Base-by-base conservation (phyloP, 2,888 invertebrate genomes). In the Nomada fabriciana region DNA sequence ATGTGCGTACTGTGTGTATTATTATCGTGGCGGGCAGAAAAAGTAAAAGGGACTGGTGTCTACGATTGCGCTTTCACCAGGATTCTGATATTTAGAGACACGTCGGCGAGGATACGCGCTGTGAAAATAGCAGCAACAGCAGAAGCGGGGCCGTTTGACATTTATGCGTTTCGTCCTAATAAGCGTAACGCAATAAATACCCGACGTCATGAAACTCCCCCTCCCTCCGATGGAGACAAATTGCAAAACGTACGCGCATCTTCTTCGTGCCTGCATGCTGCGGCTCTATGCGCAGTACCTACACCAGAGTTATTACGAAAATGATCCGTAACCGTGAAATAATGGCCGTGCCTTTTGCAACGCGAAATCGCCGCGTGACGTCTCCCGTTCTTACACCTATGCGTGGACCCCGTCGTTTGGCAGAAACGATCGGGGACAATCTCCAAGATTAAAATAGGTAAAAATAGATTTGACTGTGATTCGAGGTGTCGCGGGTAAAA, bases 381-480 rank as follows among this genome's bases (percentile, higher is more conserved):
- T 65, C 71, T 61, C 29, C 20, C 60, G 36, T 47, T 50, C 53
- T 13, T 18, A 0, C 10, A 53, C 59, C n/a, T 25, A 18, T 42
- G 52, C 23, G 47, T n/a, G 53, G 36, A 47, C 61, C 29, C 50
- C 57, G 36, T 50, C 36, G 43, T 72, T 74, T 85, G 85, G 85
- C 85, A 83, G 55, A 53, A 71, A 53, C 47, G 60, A 11, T 36
- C 53, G 57, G n/a, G 50, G n/a, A 25, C 18, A 60, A 67, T 69
- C 20, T 50, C 50, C n/a, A 78, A 65, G 69, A 80, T 85, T 60
- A 36, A 20, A 52, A 29, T 11, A 43, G 57, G 55, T 50, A 59
- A 69, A 84, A 86, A 83, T 86, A 84, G 84, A 86, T 55, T 86
- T 82, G 86, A 84, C 86, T 70, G 42, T 42, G 77, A 76, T 74